Evolutionary conservation across 92 coral and sea anemone genomes (phyloP), one percentile per base, ranked within the genome.

Genomic region (Pocillopora grandis): DNA sequence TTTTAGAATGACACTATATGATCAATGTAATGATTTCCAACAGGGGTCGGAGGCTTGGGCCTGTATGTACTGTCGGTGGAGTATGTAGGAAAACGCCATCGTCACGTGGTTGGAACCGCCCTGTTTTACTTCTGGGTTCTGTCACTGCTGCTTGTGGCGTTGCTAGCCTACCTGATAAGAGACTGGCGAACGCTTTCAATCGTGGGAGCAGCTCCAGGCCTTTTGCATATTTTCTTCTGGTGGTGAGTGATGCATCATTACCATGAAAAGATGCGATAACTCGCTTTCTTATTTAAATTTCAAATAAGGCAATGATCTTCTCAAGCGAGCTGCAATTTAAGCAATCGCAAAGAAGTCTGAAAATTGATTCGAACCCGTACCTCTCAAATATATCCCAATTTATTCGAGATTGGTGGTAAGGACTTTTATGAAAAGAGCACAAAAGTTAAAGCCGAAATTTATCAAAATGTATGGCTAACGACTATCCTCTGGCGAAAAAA

Each of bases 121-220:
- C 11, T 79, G 42, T 84, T 62, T 56, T 88, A 77, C 42, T 84
- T 79, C 71, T 88, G 72, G 75, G 85, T 78, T 8, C 16, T 78
- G 18, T 78, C 91, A 6, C 71, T 88, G 75, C 78, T 88, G 91
- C 42, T 73, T 31, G 33, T 84, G 66, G 7, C 85, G 15, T 58
- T 83, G 74, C 49, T 84, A 17, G 88, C 76, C 31, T 88, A 84
- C 49, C 71, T 83, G 42, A 65, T 88, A 27, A 78, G 91, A 49
- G 91, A 88, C 69, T 88, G 91, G 91, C 80, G 91, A 16, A 84
- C 79, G 31, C 79, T 88, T 62, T 63, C 91, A 58, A 83, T 84
- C 37, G 91, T 72, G 14, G 85, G 76, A 57, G 71, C 91, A 18
- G 88, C 42, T 57, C 88, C 91, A 76, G 91, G 88, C 27, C 78